phyloP scores from a whole-genome alignment of 2,888 invertebrate genomes.

The Gonocerus acuteangulatus region DNA sequence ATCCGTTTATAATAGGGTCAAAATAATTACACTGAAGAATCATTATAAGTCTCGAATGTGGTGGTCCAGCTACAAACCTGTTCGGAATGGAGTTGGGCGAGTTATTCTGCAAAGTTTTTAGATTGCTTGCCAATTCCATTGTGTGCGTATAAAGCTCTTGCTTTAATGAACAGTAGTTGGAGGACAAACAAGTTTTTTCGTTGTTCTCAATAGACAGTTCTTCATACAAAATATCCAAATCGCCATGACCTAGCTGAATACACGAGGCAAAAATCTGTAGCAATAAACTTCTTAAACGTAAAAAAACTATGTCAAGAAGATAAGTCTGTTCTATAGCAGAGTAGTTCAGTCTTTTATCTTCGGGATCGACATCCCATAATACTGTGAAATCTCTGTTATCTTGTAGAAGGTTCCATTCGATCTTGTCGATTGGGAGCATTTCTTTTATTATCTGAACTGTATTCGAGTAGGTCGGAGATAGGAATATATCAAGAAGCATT shows the following conservation, averaged over 20 bases:
- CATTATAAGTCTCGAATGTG: slow-evolving; percentile 29
- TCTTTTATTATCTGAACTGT: slow-evolving; percentile 48
- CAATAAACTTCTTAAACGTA: slow-evolving; percentile 32
- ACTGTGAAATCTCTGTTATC: slow-evolving; percentile 74
- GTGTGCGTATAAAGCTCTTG: slow-evolving; percentile 16
- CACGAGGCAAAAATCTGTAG: slow-evolving; percentile 29
- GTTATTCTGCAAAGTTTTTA: slow-evolving; percentile 28
- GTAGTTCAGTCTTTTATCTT: slow-evolving; percentile 39
- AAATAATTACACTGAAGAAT: slow-evolving; percentile 33
- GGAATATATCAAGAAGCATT: slow-evolving; percentile 34
- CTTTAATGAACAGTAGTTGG: slow-evolving; percentile 20
- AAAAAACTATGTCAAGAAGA: slow-evolving; percentile 32
- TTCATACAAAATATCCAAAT: slow-evolving; percentile 11
- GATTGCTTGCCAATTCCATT: slow-evolving; percentile 27
- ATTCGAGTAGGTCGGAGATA: slow-evolving; percentile 42
- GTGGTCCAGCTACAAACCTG: slow-evolving; percentile 27
- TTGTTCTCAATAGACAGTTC: slow-evolving; percentile 8
- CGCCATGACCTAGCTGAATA: slow-evolving; percentile 27
- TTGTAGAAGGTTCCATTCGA: slow-evolving; percentile 48
- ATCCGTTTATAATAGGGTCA: slow-evolving; percentile 29
- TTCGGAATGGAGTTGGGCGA: slow-evolving; percentile 25
- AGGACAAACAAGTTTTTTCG: slow-evolving; percentile 12
- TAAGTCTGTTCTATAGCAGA: slow-evolving; percentile 35
- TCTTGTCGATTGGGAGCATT: slow-evolving; percentile 55
- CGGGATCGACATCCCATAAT: slow-evolving; percentile 61